Evolutionary conservation across 2,888 invertebrate species (phyloP).

Genomic region (Germaria angustata): DNA sequence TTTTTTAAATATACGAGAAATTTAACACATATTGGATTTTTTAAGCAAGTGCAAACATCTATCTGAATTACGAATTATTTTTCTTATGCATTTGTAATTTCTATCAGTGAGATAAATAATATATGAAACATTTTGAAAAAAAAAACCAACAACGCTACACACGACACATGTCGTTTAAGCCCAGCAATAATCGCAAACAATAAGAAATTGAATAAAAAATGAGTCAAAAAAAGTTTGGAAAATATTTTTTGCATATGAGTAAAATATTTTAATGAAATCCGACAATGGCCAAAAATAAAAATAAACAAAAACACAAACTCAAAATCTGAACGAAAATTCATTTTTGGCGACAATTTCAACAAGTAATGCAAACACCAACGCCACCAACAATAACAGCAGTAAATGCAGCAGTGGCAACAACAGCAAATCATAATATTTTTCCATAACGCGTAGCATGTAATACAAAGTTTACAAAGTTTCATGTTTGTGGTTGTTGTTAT

Average conservation of each 20-base stretch:
- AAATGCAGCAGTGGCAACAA: background rate
- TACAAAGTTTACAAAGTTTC: background rate
- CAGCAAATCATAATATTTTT: background rate
- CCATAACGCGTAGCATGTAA: constrained; percentile 15
- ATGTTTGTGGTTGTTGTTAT: constrained; percentile 21
- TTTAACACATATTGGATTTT: too few relatives aligned
- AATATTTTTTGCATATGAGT: constrained; percentile 62
- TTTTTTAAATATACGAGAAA: too few relatives aligned
- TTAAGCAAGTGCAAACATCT: too few relatives aligned
- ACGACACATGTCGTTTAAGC: background rate
- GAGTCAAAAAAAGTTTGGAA: background rate
- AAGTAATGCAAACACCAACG: background rate
- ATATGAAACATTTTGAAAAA: background rate
- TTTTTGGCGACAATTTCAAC: constrained; percentile 44
- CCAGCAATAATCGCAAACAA: background rate
- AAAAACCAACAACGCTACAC: constrained; percentile 15
- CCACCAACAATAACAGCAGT: background rate
- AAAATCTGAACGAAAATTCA: background rate
- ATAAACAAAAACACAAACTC: background rate
- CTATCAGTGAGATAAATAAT: constrained; percentile 15
- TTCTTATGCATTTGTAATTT: constrained; percentile 43
- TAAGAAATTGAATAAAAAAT: background rate
- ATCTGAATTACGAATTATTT: too few relatives aligned
- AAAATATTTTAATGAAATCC: constrained; percentile 50
- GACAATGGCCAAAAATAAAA: constrained; percentile 36